A percentile compares a stretch with the other conserved stretches of the same genome.
Conservation (phyloP, 2,113 vertebrate genomes). For the Numida meleagris region DNA sequence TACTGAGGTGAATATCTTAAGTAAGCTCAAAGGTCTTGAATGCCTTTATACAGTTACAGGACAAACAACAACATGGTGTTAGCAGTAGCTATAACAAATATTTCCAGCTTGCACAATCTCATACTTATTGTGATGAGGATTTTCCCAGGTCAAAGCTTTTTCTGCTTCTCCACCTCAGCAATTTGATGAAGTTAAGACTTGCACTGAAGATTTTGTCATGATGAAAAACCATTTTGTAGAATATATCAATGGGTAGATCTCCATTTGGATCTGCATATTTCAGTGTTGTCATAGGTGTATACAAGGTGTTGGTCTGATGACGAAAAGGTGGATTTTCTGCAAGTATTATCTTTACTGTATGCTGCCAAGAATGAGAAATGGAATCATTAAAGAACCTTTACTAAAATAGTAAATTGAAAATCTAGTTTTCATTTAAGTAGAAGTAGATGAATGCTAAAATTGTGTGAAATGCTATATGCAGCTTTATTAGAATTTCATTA, state of each 20-base stretch:
- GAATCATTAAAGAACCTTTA: neutral
- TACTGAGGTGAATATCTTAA: neutral
- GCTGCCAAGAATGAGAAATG: conserved; percentile 68
- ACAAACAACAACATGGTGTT: neutral
- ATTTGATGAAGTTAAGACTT: conserved; percentile 87
- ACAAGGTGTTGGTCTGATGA: conserved; percentile 86
- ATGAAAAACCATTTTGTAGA: conserved; percentile 90
- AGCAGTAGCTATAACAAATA: neutral
- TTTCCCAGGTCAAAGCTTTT: conserved; percentile 83
- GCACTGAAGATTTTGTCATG: conserved; percentile 88
- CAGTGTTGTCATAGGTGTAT: conserved; percentile 87
- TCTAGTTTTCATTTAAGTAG: neutral
- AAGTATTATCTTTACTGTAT: conserved; percentile 84
- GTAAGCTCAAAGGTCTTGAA: neutral
- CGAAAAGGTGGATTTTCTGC: conserved; percentile 86
- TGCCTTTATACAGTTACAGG: neutral
- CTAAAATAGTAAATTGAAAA: neutral
- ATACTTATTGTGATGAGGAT: conserved; percentile 43
- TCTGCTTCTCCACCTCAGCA: conserved; percentile 86
- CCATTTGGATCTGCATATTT: conserved; percentile 87
- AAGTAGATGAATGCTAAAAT: neutral
- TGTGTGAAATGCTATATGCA: neutral
- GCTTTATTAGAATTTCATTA: neutral
- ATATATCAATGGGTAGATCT: conserved; percentile 86
- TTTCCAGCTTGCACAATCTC: neutral